phyloP scores from a whole-genome alignment of 2,113 vertebrate genomes.

The Neotoma lepida region DNA sequence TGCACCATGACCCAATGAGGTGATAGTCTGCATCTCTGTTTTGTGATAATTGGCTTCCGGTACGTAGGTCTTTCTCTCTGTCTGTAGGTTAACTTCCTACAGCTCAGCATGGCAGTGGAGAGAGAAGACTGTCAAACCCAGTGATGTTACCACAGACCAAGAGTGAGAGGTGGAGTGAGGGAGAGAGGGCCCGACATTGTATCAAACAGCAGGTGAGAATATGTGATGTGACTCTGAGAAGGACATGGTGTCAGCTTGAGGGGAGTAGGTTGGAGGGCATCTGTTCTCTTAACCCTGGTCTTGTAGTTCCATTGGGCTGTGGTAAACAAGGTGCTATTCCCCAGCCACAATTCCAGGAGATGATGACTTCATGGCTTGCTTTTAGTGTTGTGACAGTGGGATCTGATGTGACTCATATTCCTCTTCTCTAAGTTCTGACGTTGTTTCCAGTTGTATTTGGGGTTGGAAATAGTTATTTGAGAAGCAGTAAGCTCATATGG shows the following conservation, averaged over 20 bases:
- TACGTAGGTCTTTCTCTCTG: not conserved
- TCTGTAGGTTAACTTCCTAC: not conserved
- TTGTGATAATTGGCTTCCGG: not conserved
- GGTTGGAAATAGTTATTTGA: constrained; percentile 35
- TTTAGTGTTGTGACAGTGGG: not conserved
- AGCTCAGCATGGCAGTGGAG: not conserved
- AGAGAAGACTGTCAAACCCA: no score
- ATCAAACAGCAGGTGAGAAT: not conserved
- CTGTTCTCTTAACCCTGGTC: not conserved
- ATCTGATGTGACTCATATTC: constrained; percentile 3
- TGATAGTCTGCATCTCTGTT: not conserved
- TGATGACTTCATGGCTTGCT: not conserved
- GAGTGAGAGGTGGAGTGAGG: not conserved
- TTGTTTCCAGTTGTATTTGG: constrained; percentile 17
- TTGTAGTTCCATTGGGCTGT: not conserved
- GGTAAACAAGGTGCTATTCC: not conserved
- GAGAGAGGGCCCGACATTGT: not conserved
- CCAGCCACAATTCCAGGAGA: not conserved
- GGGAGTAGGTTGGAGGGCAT: not conserved
- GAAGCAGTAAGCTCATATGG: not conserved
- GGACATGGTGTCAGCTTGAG: not conserved
- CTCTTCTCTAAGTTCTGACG: constrained; percentile 15
- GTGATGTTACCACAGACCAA: not conserved
- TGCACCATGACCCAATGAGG: not conserved
- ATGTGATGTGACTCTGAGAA: not conserved